Evolutionary conservation across 2,113 vertebrate genomes (phyloP).

Genomic region (Vanacampus margaritifer): DNA sequence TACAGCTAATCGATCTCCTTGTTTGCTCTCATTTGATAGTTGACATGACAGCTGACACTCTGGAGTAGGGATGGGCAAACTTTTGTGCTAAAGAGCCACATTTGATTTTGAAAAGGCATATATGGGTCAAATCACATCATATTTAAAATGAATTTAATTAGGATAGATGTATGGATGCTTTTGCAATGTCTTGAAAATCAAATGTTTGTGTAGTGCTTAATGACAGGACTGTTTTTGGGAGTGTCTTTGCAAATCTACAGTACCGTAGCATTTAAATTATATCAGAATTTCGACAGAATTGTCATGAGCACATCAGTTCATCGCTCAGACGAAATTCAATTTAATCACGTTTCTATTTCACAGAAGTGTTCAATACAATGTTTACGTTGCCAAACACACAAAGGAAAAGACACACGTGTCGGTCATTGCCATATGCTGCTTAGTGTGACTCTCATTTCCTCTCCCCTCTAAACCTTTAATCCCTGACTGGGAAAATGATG

Average conservation of each 20-base stretch:
- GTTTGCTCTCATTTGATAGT: too few species aligned
- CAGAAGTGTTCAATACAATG: neutral
- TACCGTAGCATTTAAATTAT: too few species aligned
- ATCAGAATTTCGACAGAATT: neutral
- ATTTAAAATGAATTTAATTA: too few species aligned
- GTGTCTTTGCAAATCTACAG: too few species aligned
- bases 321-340: neutral
- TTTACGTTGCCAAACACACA: neutral
- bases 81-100: neutral
- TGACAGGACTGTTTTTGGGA: too few species aligned
- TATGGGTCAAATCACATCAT: too few species aligned
- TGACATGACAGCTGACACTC: too few species aligned
- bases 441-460: constrained; percentile 49
- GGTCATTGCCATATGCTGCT: constrained; percentile 31
- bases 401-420: constrained; percentile 9
- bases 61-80: neutral
- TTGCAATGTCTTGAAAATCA: too few species aligned
- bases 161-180: too few species aligned
- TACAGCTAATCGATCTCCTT: constrained; percentile 23
- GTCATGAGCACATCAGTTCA: neutral
- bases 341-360: neutral
- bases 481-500: constrained; percentile 36
- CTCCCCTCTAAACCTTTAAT: constrained; percentile 61
- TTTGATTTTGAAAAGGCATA: neutral
- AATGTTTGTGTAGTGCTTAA: too few species aligned